A percentile compares a stretch with the other conserved stretches of the same genome.
Evolutionary conservation across 2,797 vertebrate genomes (phyloP).

Genomic region (Spea hammondii): DNA sequence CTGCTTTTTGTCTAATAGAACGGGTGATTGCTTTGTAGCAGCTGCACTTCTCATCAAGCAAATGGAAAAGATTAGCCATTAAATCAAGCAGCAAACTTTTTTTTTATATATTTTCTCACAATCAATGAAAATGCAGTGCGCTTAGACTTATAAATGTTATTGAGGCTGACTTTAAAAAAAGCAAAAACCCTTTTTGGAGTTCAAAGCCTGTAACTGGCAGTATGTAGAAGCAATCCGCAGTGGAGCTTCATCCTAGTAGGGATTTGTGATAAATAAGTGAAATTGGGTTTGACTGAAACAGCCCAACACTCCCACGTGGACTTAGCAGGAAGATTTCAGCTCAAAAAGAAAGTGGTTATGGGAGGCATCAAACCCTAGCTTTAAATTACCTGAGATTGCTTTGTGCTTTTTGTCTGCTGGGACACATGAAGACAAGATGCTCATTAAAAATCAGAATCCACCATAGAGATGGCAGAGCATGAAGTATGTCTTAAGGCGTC

Average conservation of each 20-base stretch:
- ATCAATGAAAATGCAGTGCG: slow-evolving; percentile 77
- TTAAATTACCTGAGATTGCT: slow-evolving; percentile 82
- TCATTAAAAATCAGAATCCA: slow-evolving; percentile 78
- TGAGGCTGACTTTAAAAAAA: slow-evolving; percentile 78
- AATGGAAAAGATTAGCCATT: slow-evolving; percentile 80
- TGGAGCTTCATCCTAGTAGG: slow-evolving; percentile 72
- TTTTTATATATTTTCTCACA: slow-evolving; percentile 65
- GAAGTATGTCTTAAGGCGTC: slow-evolving; percentile 69
- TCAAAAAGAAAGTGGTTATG: slow-evolving; percentile 66
- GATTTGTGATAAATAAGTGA: slow-evolving; percentile 79
- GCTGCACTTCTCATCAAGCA: slow-evolving; percentile 71
- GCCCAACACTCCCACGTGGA: slow-evolving; percentile 73
- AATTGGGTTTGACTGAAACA: slow-evolving; percentile 77
- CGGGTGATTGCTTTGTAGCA: slow-evolving; percentile 60
- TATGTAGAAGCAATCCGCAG: slow-evolving; percentile 74
- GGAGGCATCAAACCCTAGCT: slow-evolving; percentile 73
- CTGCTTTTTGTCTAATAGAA: slow-evolving; percentile 56
- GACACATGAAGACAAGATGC: slow-evolving; percentile 70
- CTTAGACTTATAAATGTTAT: slow-evolving; percentile 85
- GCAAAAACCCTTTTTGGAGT: slow-evolving; percentile 79
- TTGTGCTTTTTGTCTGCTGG: slow-evolving; percentile 73
- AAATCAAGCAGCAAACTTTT: slow-evolving; percentile 80
- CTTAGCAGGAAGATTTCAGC: slow-evolving; percentile 74
- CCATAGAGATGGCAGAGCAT: slow-evolving; percentile 69
- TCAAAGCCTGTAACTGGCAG: slow-evolving; percentile 79